Evolutionary conservation across 2,797 vertebrate species (phyloP).

Genomic region (Oreortyx pictus): DNA sequence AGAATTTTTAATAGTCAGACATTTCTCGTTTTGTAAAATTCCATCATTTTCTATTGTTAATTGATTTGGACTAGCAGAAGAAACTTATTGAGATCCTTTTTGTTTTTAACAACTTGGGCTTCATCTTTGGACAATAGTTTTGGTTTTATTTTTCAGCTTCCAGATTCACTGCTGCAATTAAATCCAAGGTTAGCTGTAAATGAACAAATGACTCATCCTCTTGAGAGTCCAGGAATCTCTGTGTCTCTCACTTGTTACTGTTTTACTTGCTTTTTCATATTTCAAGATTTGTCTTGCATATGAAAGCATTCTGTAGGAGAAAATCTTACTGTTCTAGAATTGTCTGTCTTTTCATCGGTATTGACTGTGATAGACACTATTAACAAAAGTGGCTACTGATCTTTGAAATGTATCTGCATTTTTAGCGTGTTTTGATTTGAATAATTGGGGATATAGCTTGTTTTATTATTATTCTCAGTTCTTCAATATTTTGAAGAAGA

Average conservation of each 20-base stretch:
- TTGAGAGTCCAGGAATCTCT: not conserved
- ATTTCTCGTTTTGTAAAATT: not conserved
- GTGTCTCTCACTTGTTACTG: not conserved
- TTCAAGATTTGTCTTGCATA: not conserved
- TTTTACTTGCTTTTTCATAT: constrained; percentile 38
- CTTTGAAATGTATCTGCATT: not conserved
- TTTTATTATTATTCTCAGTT: not conserved
- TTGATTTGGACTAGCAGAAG: constrained; percentile 1
- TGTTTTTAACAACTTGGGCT: not conserved
- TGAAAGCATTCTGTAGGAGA: not conserved
- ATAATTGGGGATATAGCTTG: not conserved
- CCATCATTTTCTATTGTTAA: not conserved
- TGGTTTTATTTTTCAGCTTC: constrained; percentile 36
- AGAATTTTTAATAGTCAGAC: not conserved
- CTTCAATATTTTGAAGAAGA: not conserved
- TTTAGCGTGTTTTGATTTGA: not conserved
- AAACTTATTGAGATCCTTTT: not conserved
- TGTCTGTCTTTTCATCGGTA: not conserved
- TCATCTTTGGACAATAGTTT: not conserved
- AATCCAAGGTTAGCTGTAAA: constrained; percentile 35
- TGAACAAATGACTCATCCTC: constrained; percentile 27
- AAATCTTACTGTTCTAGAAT: not conserved
- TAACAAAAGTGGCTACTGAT: not conserved
- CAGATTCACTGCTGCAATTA: not conserved
- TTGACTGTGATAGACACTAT: not conserved